Base-by-base conservation (phyloP, 2,113 vertebrate species). In the Argyrosomus japonicus region DNA sequence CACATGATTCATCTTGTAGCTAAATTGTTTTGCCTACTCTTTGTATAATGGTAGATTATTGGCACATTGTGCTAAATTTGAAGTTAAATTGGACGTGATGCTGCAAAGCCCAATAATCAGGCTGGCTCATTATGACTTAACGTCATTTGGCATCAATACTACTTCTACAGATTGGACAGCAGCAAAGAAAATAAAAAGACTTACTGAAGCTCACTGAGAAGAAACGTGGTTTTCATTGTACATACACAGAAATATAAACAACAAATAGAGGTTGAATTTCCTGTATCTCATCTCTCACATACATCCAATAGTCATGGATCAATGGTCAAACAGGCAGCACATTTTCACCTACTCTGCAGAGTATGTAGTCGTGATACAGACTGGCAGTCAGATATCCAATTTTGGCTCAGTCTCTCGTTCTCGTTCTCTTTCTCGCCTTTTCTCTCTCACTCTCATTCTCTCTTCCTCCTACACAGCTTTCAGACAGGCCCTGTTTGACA, bases 381-480 rank as follows among this genome's bases (percentile, higher is more conserved):
- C 80, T 67, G 75, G 54, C 83, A 85, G 85, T 89, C 85, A 87
- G 71, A 86, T 79, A 77, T 88, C 69, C 79, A 67, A 13, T 81
- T 88, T 50, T 90, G 84, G 78, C 82, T 79, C 67, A 25, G 43
- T 69, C 75, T 85, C 75, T 68, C 64, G 63, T 62, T 85, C 75
- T 68, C 64, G 63, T 62, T 71, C 5, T 77, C 48, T 64, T 51
- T 69, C 70, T 45, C 58, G 8, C 29, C 27, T 51, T 68, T 9
- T 77, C 63, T 83, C 79, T 56, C 36, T 75, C 77, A 56, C 32
- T 73, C 72, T 50, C 72, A 61, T 65, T 80, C 79, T 82, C 86
- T 85, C 79, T 81, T 74, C 89, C 88, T 89, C 93, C 92, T 54
- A 93, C 93, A 80, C 92, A 84, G 87, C 85, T 90, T 87, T 88